Evolutionary conservation across 2,797 vertebrate genomes (phyloP).

Genomic region (Natrix natrix): DNA sequence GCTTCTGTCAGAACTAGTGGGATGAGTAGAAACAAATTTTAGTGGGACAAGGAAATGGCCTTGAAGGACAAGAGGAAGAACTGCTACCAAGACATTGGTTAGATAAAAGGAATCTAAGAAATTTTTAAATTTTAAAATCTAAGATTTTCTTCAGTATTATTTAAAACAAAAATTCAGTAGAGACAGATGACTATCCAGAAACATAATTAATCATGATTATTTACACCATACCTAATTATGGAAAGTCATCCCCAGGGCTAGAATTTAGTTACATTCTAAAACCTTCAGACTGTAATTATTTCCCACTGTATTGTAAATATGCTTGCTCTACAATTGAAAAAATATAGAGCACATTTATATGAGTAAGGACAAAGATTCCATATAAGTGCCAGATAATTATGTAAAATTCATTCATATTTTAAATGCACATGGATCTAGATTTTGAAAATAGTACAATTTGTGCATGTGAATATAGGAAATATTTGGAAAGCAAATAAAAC

Average conservation of each 20-base stretch:
- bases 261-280: slow-evolving; percentile 57
- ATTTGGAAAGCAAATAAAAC: slow-evolving; percentile 34
- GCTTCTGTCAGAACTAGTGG: not conserved
- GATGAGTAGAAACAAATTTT: not conserved
- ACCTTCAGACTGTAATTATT: slow-evolving; percentile 65
- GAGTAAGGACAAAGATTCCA: slow-evolving; percentile 43
- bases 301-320: slow-evolving; percentile 58
- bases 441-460: slow-evolving; percentile 31
- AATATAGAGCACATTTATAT: slow-evolving; percentile 46
- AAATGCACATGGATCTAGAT: slow-evolving; percentile 31
- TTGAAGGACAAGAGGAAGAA: not conserved
- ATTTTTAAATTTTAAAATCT: too few species aligned
- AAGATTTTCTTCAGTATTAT: slow-evolving; percentile 48
- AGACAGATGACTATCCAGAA: slow-evolving; percentile 61
- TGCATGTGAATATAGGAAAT: slow-evolving; percentile 50
- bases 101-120: not conserved
- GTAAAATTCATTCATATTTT: slow-evolving; percentile 46
- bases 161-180: slow-evolving; percentile 54
- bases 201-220: slow-evolving; percentile 63
- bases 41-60: not conserved
- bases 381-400: slow-evolving; percentile 47
- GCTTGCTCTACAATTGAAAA: slow-evolving; percentile 43
- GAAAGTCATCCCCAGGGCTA: slow-evolving; percentile 52
- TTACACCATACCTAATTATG: slow-evolving; percentile 64
- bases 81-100: not conserved